Percentiles rank a stretch among this genome's conserved stretches.
Conservation (phyloP, 2,888 invertebrate genomes). For the Lasioglossum leucozonium region DNA sequence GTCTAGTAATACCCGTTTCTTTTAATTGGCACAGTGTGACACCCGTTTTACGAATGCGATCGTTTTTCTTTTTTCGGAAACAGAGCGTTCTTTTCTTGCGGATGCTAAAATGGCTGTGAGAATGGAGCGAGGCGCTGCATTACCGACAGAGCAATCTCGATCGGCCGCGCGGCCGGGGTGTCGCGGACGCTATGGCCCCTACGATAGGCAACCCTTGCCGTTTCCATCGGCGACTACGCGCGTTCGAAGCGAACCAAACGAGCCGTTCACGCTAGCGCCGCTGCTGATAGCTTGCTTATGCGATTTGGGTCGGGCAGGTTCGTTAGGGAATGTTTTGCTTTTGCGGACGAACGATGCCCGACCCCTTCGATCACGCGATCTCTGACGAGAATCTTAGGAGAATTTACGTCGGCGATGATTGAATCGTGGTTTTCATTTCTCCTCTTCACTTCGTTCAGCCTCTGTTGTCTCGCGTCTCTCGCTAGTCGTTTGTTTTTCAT, state of each 20-base stretch:
- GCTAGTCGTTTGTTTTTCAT: constrained; percentile 5
- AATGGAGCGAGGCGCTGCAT: background rate
- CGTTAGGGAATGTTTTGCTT: background rate
- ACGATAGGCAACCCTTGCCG: background rate
- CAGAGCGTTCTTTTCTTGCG: background rate
- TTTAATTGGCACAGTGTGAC: constrained; percentile 9
- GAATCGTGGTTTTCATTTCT: constrained; percentile 10
- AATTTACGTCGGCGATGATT: constrained; percentile 62
- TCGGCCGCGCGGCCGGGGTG: background rate
- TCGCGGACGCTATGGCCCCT: background rate
- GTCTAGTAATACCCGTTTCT: constrained; percentile 3
- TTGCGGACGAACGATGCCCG: constrained; percentile 3
- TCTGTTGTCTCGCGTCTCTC: background rate
- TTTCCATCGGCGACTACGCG: background rate
- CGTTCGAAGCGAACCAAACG: background rate
- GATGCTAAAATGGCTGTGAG: background rate
- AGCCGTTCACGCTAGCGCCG: background rate
- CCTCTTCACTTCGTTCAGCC: background rate
- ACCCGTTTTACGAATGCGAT: background rate
- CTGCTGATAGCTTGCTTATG: background rate
- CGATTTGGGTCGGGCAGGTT: constrained; percentile 35
- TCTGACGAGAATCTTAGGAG: constrained; percentile 37
- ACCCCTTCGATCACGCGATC: constrained; percentile 18
- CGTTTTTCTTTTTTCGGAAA: background rate
- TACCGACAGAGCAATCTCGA: background rate